Percentiles rank a stretch among this genome's conserved stretches.
phyloP scores from a whole-genome alignment of 2,888 invertebrate species.

The Heterodera filipjevi region DNA sequence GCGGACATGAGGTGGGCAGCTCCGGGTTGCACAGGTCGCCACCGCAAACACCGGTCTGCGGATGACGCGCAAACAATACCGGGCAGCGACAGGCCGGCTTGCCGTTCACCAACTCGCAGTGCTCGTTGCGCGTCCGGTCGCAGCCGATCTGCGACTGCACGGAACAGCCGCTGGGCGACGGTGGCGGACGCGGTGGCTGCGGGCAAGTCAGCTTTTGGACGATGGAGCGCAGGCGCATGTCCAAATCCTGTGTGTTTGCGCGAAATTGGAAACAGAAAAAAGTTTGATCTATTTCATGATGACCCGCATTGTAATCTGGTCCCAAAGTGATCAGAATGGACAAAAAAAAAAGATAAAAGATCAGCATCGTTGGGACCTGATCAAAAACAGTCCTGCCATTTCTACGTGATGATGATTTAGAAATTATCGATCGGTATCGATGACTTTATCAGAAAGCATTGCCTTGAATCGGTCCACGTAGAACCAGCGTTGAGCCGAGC shows the following conservation, averaged over 20 bases:
- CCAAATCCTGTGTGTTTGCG: conserved; percentile 36
- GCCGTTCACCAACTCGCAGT: conserved; percentile 48
- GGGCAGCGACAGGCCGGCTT: conserved; percentile 58
- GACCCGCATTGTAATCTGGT: too few relatives aligned
- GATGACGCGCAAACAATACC: conserved; percentile 60
- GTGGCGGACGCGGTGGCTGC: conserved; percentile 41
- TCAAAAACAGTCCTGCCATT: too few relatives aligned
- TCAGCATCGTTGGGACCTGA: too few relatives aligned
- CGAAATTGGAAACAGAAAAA: conserved; percentile 63
- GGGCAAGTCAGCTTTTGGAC: conserved; percentile 65
- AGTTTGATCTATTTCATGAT: too few relatives aligned
- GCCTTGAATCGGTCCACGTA: conserved; percentile 65
- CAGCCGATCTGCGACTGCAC: conserved; percentile 62
- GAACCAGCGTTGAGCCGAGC: conserved; percentile 59
- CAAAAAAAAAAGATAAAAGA: too few relatives aligned
- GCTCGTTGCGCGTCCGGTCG: conserved; percentile 60
- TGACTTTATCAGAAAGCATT: conserved; percentile 57
- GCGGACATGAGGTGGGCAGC: conserved; percentile 61
- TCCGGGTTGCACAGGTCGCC: conserved; percentile 63
- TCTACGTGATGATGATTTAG: too few relatives aligned
- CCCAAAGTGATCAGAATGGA: too few relatives aligned
- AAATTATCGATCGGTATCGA: too few relatives aligned
- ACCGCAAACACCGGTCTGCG: conserved; percentile 62
- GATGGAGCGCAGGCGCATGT: conserved; percentile 62
- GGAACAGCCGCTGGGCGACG: conserved; percentile 54